phyloP scores from a whole-genome alignment of 2,797 vertebrate genomes.

The Propithecus deckenii region DNA sequence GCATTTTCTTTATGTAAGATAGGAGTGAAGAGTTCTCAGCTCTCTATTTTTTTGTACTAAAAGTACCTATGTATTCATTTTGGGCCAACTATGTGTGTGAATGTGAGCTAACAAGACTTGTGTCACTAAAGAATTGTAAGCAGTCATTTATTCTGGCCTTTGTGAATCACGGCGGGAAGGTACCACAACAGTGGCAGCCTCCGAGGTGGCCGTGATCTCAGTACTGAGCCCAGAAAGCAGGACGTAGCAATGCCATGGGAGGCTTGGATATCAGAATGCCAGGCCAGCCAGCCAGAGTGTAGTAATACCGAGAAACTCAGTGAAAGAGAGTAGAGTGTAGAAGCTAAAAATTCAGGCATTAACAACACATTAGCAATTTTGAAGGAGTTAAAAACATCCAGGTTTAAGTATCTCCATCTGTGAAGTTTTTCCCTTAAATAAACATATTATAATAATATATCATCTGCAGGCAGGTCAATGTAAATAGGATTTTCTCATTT shows the following conservation, averaged over 20 bases:
- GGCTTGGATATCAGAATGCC: background rate
- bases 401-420: background rate
- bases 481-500: background rate
- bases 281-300: rapidly evolving
- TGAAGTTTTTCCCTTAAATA: background rate
- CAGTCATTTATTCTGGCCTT: background rate
- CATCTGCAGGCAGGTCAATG: background rate
- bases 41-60: background rate
- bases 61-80: background rate
- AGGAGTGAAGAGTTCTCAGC: background rate
- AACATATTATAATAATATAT: background rate
- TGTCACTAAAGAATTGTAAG: background rate
- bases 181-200: background rate
- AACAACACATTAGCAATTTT: background rate
- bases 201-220: background rate
- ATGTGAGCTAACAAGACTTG: background rate
- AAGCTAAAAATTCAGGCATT: background rate
- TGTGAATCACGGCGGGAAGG: background rate
- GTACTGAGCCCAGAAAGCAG: background rate
- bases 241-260: background rate
- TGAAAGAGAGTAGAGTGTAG: background rate
- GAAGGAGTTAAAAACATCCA: background rate
- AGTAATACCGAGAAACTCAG: background rate
- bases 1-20: background rate
- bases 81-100: background rate